Percentiles rank a stretch among this genome's conserved stretches.
Conservation (phyloP, 2,113 vertebrate genomes). For the Grantiella picta region DNA sequence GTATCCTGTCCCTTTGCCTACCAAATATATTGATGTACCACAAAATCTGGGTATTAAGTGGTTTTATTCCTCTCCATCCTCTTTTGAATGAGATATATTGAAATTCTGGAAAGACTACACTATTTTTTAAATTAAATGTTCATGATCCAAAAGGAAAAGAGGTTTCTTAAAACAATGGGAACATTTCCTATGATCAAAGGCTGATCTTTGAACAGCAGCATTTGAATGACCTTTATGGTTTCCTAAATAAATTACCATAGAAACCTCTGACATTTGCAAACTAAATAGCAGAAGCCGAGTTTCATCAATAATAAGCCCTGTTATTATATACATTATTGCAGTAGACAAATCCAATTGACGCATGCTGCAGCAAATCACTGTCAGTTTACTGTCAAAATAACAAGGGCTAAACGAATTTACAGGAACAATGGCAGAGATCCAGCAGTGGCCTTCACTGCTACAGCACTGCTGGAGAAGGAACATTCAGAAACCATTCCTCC, state of each 20-base stretch:
- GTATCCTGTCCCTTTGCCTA: not conserved
- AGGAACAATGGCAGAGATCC: conserved; percentile 54
- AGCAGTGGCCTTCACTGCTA: conserved; percentile 38
- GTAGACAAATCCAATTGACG: conserved; percentile 71
- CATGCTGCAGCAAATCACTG: conserved; percentile 65
- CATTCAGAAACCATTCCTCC: not conserved
- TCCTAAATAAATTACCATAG: conserved; percentile 74
- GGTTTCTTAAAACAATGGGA: not conserved
- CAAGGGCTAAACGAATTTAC: conserved; percentile 66
- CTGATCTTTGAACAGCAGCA: conserved; percentile 67
- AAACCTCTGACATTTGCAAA: conserved; percentile 79
- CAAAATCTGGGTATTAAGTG: not conserved
- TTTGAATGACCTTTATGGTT: conserved; percentile 74
- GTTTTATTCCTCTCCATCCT: rapidly evolving
- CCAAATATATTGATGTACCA: not conserved
- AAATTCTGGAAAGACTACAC: conserved; percentile 5
- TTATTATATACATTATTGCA: conserved; percentile 72
- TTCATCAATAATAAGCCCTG: conserved; percentile 74
- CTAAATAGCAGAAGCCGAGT: conserved; percentile 69
- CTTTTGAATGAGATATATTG: not conserved
- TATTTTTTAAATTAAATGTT: conserved; percentile 30
- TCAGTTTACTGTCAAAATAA: conserved; percentile 73
- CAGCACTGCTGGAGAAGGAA: not conserved
- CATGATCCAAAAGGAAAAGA: conserved; percentile 22
- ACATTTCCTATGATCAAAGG: conserved; percentile 31